These are phyloP conservation scores for Parnassius apollo DNA, from an alignment of 2,888 invertebrate genomes.

Conservation along the genomic window DNA sequence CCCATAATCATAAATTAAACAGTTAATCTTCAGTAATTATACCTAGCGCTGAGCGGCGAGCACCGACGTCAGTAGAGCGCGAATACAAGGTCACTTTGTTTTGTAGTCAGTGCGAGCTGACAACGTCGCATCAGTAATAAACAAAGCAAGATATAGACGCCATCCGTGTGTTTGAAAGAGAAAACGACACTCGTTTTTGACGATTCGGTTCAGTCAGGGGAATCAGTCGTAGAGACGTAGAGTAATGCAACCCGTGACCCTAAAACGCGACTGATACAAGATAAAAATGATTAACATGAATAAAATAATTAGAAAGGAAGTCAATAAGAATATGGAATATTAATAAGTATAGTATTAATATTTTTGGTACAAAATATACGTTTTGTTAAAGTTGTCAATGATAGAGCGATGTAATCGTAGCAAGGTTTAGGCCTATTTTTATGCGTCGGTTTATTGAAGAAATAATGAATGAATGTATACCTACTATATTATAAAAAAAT, in stretches of 20 bases:
- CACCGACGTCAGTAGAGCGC: slow-evolving; percentile 53
- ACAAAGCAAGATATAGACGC: slow-evolving; percentile 40
- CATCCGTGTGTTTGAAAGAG: slow-evolving; percentile 42
- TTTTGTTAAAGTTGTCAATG: too few species aligned
- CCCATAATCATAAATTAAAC: slow-evolving; percentile 39
- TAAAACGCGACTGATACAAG: slow-evolving; percentile 66
- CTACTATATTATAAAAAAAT: too few species aligned
- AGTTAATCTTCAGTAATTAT: slow-evolving; percentile 54
- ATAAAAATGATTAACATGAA: slow-evolving; percentile 36
- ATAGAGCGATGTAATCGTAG: too few species aligned
- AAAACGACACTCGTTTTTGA: slow-evolving; percentile 60
- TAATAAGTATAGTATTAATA: too few species aligned
- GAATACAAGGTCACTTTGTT: slow-evolving; percentile 67
- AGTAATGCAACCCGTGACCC: slow-evolving; percentile 67
- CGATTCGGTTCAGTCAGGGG: slow-evolving; percentile 54
- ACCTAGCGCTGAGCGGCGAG: slow-evolving; percentile 47
- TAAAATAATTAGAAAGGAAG: slow-evolving; percentile 51
- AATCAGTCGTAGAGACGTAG: slow-evolving; percentile 62
- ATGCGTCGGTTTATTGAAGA: too few species aligned
- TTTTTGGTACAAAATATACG: too few species aligned
- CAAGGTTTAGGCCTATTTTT: slow-evolving; percentile 23
- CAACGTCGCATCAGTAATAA: slow-evolving; percentile 58
- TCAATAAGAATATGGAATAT: too few species aligned
- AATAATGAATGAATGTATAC: too few species aligned
- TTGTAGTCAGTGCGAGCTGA: slow-evolving; percentile 45